phyloP scores from a whole-genome alignment of 2,113 vertebrate species.

The human (Homo sapiens) region GRCh38 chr1:240980001-240980500 shows the following conservation, averaged over 20 bases:
- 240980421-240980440: neutral
- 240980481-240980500: neutral
- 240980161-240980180: neutral
- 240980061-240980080: neutral
- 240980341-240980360: neutral
- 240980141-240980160: neutral
- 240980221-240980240: neutral
- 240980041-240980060: neutral
- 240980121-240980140: neutral
- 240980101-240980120: neutral
- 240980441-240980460: neutral
- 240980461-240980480: neutral
- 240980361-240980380: neutral
- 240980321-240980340: neutral
- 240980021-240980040: neutral
- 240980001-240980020: neutral
- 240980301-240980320: neutral
- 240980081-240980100: neutral
- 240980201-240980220: neutral
- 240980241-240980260: neutral
- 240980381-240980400: neutral
- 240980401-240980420: neutral
- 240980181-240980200: neutral
- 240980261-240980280: neutral
- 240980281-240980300: neutral